phyloP scores from a whole-genome alignment of 2,797 vertebrate genomes.

The Sphenodon punctatus region DNA sequence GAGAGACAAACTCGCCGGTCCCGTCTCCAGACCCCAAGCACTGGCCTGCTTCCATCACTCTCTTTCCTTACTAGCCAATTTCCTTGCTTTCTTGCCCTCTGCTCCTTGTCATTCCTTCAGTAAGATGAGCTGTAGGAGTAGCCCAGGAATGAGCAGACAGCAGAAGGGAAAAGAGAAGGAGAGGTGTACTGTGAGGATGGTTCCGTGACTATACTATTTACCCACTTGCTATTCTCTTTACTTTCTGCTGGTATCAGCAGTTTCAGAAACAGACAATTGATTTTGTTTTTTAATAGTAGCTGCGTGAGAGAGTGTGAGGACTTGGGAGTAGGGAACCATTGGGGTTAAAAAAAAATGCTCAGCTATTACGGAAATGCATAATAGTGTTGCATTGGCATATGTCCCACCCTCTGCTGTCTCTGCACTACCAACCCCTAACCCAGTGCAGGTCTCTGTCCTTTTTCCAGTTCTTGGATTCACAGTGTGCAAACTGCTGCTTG shows the following conservation, averaged over 20 bases:
- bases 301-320: no score
- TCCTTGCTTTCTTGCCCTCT: not conserved
- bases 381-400: not conserved
- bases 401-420: not conserved
- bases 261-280: no score
- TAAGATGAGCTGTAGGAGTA: not conserved
- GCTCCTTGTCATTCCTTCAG: no score
- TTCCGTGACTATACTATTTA: not conserved
- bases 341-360: no score
- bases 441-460: not conserved
- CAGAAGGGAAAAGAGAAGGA: not conserved
- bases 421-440: not conserved
- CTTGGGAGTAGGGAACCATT: no score
- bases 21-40: not conserved
- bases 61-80: not conserved
- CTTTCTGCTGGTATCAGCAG: no score
- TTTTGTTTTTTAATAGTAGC: no score
- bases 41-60: not conserved
- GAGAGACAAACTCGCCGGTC: not conserved
- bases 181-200: not conserved
- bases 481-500: no score
- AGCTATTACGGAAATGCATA: no score
- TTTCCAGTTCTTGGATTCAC: no score
- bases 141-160: fast-evolving
- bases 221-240: not conserved